phyloP scores from a whole-genome alignment of 2,113 vertebrate species.

The Xerus inauris region DNA sequence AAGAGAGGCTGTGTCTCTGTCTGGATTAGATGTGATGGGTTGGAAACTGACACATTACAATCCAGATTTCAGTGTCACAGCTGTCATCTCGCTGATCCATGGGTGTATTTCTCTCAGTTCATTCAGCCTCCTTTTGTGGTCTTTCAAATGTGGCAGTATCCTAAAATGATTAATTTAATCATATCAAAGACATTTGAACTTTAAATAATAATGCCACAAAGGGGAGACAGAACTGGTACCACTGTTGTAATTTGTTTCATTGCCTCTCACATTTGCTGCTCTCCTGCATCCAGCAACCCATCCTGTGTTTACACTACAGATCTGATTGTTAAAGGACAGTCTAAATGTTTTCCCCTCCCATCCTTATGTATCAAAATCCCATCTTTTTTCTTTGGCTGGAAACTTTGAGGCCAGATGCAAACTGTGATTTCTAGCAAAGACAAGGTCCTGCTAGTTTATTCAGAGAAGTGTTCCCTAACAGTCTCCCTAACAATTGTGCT shows the following conservation, averaged over 20 bases:
- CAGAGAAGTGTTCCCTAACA: neutral
- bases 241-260: conserved; percentile 47
- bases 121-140: conserved; percentile 44
- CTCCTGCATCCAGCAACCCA: neutral
- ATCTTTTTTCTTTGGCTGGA: neutral
- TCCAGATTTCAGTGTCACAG: neutral
- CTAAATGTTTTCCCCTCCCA: neutral
- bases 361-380: neutral
- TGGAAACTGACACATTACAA: conserved; percentile 56
- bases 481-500: neutral
- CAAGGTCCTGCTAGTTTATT: neutral
- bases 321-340: neutral
- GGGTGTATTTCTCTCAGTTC: conserved; percentile 53
- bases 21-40: neutral
- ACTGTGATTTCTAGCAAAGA: neutral
- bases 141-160: conserved; percentile 43
- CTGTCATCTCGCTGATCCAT: conserved; percentile 57
- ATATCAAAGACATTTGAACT: conserved; percentile 57
- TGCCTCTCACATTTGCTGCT: neutral
- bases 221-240: neutral
- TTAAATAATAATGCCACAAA: conserved; percentile 62
- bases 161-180: conserved; percentile 70
- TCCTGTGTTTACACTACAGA: neutral
- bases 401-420: neutral
- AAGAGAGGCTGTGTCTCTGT: conserved; percentile 15